Percentiles rank a stretch among this genome's conserved stretches.
Evolutionary conservation across 2,113 vertebrate genomes (phyloP).

Genomic region (Panthera uncia): DNA sequence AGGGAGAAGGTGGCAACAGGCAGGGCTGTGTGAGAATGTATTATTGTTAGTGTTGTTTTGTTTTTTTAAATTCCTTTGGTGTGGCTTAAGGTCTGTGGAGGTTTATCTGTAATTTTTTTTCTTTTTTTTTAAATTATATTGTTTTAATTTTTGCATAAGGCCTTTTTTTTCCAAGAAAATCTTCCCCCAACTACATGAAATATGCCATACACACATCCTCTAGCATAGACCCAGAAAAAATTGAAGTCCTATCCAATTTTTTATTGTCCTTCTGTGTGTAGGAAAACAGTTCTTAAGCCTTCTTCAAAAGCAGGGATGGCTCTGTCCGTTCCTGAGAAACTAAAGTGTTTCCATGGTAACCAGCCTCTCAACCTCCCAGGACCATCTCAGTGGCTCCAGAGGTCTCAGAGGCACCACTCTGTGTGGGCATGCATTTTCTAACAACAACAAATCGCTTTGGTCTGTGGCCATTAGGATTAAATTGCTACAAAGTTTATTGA

Average conservation of each 20-base stretch:
- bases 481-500: background rate
- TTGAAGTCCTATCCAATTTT: background rate
- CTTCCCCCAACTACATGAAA: background rate
- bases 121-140: background rate
- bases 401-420: background rate
- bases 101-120: background rate
- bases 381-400: background rate
- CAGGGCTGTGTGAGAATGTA: background rate
- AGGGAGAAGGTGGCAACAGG: background rate
- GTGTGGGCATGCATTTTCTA: background rate
- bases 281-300: background rate
- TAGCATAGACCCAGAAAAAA: background rate
- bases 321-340: background rate
- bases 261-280: background rate
- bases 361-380: conserved; percentile 9
- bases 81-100: background rate
- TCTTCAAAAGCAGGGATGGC: conserved; percentile 5
- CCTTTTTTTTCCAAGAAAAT: background rate
- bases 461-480: conserved; percentile 20
- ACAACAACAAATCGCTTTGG: background rate
- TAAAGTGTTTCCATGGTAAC: conserved; percentile 60
- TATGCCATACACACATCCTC: background rate
- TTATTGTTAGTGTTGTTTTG: background rate
- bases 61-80: background rate
- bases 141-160: background rate